These are phyloP conservation scores for Goniozus legneri DNA, from an alignment of 1,140 invertebrate species.

Conservation along the genomic window DNA sequence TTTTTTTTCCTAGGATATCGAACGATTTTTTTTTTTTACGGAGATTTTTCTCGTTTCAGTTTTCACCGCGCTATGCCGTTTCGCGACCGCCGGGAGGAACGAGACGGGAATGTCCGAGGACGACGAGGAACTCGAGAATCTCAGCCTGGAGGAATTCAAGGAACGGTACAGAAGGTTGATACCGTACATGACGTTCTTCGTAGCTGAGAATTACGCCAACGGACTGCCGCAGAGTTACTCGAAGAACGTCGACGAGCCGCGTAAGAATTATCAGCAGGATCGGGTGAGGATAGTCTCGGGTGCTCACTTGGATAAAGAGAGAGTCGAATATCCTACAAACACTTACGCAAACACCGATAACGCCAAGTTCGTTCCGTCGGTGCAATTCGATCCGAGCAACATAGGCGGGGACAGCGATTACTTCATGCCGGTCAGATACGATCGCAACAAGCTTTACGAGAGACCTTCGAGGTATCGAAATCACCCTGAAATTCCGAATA, in stretches of 20 bases:
- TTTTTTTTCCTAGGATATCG: too few relatives aligned
- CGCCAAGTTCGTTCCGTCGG: conserved; percentile 44
- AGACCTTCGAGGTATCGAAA: background rate
- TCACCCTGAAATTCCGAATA: background rate
- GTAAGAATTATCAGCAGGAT: background rate
- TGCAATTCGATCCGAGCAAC: conserved; percentile 47
- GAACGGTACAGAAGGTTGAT: conserved; percentile 72
- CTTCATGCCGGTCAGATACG: conserved; percentile 43
- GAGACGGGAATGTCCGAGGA: conserved; percentile 21
- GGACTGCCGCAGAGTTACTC: conserved; percentile 1
- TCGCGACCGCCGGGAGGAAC: conserved; percentile 14
- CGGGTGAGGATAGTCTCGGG: too few relatives aligned
- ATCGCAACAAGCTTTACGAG: conserved; percentile 19
- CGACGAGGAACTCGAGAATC: conserved; percentile 23
- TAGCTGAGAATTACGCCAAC: conserved; percentile 59
- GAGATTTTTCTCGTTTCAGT: conserved; percentile 27
- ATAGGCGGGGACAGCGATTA: conserved; percentile 36
- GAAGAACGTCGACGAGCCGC: background rate
- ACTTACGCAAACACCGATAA: conserved; percentile 9
- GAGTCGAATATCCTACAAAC: background rate
- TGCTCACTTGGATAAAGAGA: background rate
- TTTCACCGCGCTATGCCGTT: conserved; percentile 8
- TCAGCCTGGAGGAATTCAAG: conserved; percentile 43
- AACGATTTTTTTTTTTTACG: too few relatives aligned
- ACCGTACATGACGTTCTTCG: conserved; percentile 78